phyloP scores from a whole-genome alignment of 2,888 invertebrate species.

The Napeogenes inachia region DNA sequence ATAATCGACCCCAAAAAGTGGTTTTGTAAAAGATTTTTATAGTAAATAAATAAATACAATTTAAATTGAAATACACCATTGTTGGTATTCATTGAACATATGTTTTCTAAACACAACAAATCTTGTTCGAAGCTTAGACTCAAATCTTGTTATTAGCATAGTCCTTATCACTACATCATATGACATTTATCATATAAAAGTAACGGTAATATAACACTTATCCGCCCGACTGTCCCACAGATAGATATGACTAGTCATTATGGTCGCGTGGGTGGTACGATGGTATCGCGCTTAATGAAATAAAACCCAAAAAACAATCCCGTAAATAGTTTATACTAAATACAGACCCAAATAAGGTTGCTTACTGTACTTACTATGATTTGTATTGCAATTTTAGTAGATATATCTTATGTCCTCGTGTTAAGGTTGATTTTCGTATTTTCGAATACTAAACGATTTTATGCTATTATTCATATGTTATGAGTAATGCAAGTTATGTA shows the following conservation, averaged over 20 bases:
- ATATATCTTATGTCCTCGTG: not conserved
- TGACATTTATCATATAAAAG: constrained; percentile 23
- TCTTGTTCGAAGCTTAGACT: not conserved
- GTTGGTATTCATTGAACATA: too few relatives aligned
- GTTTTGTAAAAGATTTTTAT: too few relatives aligned
- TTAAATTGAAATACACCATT: too few relatives aligned
- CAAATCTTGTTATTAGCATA: not conserved
- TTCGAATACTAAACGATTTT: constrained; percentile 1
- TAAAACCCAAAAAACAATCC: constrained; percentile 62
- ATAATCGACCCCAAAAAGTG: too few relatives aligned
- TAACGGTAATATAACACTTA: constrained; percentile 38
- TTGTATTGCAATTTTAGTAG: not conserved
- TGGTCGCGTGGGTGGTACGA: constrained; percentile 69
- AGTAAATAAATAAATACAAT: too few relatives aligned
- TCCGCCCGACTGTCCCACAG: constrained; percentile 46
- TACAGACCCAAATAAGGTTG: constrained; percentile 8
- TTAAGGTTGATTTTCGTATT: constrained; percentile 17
- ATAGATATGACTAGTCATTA: constrained; percentile 74
- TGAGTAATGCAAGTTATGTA: constrained; percentile 52
- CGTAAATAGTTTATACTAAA: constrained; percentile 18
- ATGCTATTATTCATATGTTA: constrained; percentile 44
- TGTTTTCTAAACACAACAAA: too few relatives aligned
- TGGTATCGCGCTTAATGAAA: constrained; percentile 72
- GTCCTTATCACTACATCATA: constrained; percentile 16
- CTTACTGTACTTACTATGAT: constrained; percentile 8